Percentiles rank a stretch among this genome's conserved stretches.
Evolutionary conservation across 2,797 vertebrate species (phyloP).

Genomic region (Pseudotriccus pelzelni): DNA sequence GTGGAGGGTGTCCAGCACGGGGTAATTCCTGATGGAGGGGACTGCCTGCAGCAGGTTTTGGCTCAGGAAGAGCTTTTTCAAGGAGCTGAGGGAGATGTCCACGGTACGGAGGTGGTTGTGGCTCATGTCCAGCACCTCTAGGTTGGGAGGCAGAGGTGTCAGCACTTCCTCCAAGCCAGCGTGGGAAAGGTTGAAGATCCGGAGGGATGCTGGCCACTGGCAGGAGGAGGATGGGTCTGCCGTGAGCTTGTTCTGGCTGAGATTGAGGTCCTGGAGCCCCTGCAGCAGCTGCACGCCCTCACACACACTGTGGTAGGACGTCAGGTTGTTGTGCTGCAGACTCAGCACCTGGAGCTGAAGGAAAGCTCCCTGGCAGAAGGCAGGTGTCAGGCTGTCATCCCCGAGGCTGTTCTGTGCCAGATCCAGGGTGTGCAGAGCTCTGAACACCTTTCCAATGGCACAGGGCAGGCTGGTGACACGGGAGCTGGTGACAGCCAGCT

Average conservation of each 20-base stretch:
- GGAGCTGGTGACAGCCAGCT: slow-evolving; percentile 54
- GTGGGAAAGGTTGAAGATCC: slow-evolving; percentile 58
- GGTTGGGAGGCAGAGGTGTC: slow-evolving; percentile 37
- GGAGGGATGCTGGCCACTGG: slow-evolving; percentile 60
- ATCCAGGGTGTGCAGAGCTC: slow-evolving; percentile 48
- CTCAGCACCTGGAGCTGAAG: slow-evolving; percentile 57
- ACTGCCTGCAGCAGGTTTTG: slow-evolving; percentile 59
- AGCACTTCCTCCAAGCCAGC: slow-evolving; percentile 51
- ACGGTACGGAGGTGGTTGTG: slow-evolving; percentile 36
- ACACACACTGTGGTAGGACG: slow-evolving; percentile 19
- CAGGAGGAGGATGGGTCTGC: slow-evolving; percentile 5
- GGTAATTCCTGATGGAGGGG: slow-evolving; percentile 4
- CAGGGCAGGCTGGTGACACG: slow-evolving; percentile 55
- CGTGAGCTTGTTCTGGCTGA: slow-evolving; percentile 72
- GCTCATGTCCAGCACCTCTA: slow-evolving; percentile 66
- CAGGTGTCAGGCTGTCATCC: neutral
- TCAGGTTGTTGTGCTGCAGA: slow-evolving; percentile 52
- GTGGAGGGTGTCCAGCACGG: slow-evolving; percentile 35
- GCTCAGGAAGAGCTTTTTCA: slow-evolving; percentile 70
- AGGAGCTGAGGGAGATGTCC: slow-evolving; percentile 30
- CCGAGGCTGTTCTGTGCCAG: slow-evolving; percentile 69
- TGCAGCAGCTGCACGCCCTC: neutral
- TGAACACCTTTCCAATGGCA: slow-evolving; percentile 5
- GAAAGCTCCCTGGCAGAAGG: slow-evolving; percentile 71
- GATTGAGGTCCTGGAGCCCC: slow-evolving; percentile 51